Percentiles rank a stretch among this genome's conserved stretches.
phyloP scores from a whole-genome alignment of 2,113 vertebrate species.

The Taurulus bubalis region DNA sequence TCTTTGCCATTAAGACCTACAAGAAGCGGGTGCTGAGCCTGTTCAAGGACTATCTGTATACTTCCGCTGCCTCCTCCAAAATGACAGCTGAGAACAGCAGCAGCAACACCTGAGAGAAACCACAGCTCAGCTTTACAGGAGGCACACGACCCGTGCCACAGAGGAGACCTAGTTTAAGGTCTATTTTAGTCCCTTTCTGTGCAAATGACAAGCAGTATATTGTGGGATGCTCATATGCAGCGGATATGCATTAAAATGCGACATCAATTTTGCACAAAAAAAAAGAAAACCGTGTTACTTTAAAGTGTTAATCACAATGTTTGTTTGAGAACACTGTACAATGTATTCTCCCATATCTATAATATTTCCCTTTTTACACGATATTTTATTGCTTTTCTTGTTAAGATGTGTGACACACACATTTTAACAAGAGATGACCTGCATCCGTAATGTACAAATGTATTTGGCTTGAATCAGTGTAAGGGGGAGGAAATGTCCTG shows the following conservation, averaged over 20 bases:
- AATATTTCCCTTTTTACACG: background rate
- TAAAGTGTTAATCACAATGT: background rate
- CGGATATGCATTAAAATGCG: background rate
- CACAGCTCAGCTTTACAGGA: conserved; percentile 22
- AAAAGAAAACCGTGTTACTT: background rate
- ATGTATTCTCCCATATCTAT: background rate
- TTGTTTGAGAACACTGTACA: background rate
- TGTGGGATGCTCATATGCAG: background rate
- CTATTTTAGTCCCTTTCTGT: background rate
- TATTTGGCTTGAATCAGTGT: background rate
- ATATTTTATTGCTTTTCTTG: background rate
- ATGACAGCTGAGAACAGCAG: conserved; percentile 83
- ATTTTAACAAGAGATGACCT: no score
- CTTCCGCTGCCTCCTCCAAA: conserved; percentile 74
- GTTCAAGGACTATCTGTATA: conserved; percentile 80
- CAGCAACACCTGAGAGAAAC: conserved; percentile 82
- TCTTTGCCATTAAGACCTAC: conserved; percentile 89
- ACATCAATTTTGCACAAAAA: background rate
- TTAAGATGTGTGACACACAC: no score
- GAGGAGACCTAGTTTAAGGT: conserved; percentile 14
- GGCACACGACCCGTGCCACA: background rate
- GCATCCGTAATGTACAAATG: background rate
- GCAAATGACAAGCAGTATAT: background rate
- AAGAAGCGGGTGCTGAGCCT: conserved; percentile 85
- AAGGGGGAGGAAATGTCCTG: background rate